Evolutionary conservation across 2,113 vertebrate genomes (phyloP), one percentile per base, ranked within the genome.

Genomic region (Aplodontia rufa): DNA sequence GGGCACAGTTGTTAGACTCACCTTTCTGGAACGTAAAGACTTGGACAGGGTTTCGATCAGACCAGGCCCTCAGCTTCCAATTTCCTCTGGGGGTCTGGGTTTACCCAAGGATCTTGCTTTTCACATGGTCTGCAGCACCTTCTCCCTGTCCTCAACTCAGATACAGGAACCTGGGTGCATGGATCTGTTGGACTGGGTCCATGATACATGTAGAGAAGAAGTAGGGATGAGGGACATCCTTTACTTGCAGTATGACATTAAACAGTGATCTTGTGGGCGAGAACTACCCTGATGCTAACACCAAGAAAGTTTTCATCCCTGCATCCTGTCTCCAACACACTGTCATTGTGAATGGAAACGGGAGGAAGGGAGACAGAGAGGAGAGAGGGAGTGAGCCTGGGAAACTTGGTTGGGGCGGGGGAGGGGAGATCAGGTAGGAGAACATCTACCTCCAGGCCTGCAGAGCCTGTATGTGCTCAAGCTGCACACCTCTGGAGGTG

Each of bases 271-370:
- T 20, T 26, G 93, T n/a, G 40, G 13, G n/a, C 45, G 7, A 45
- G 26, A 11, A 32, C 32, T 60, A 68, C 42, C 13, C 28, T 78
- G 40, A 24, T 30, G 30, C 16, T 69, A 51, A 32, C 71, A 14
- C 51, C 20, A n/a, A 28, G 19, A 17, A 62, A 3, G 8, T 40
- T 20, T 22, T 51, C 47, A 40, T 26, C 51, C 8, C 60, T 19
- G 0, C 1, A 30, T 12, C 26, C 13, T 16, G 11, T 66, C 12
- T 55, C 11, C 22, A 66, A 3, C 24, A 19, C 4, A 2, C 16
- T 78, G 53, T 22, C 7, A n/a, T 92, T 58, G 53, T 84, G 35
- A 24, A 3, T 37, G 19, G 28, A 71, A 42, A 71, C 26, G 35
- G 16, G 24, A 40, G n/a, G 10, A 58, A 42, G 30, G 4, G 40